A percentile compares a stretch with the other conserved stretches of the same genome.
Evolutionary conservation across 1,140 invertebrate species (phyloP).

Genomic region (Lordiphosa mommai): DNA sequence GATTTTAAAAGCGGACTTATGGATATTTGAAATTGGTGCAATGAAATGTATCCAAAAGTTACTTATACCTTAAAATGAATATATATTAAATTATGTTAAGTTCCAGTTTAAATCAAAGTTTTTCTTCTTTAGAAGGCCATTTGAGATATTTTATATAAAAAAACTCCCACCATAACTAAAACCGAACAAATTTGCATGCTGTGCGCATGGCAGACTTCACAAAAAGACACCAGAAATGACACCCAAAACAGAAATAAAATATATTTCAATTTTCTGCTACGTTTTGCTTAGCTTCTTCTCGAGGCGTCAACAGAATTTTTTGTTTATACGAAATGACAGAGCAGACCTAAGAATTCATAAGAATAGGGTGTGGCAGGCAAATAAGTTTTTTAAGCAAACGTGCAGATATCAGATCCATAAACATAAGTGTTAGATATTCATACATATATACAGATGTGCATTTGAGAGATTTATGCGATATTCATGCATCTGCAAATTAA

Average conservation of each 20-base stretch:
- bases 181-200: slow-evolving; percentile 45
- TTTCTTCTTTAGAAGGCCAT: too few species aligned
- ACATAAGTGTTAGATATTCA: slow-evolving; percentile 46
- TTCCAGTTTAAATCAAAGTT: too few species aligned
- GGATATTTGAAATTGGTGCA: too few species aligned
- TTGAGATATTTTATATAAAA: too few species aligned
- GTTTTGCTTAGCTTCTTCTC: slow-evolving; percentile 15
- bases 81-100: too few species aligned
- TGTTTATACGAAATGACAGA: slow-evolving; percentile 68
- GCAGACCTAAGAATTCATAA: slow-evolving; percentile 44
- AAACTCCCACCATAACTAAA: too few species aligned
- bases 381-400: slow-evolving; percentile 23
- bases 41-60: too few species aligned
- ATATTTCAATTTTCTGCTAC: slow-evolving; percentile 54
- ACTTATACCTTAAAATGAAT: too few species aligned
- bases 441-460: slow-evolving; percentile 29
- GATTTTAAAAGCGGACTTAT: too few species aligned
- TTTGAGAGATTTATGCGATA: slow-evolving; percentile 67
- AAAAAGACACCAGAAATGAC: slow-evolving; percentile 51
- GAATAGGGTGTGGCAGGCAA: slow-evolving; percentile 67
- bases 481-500: slow-evolving; percentile 62
- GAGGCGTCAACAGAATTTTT: slow-evolving; percentile 61
- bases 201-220: slow-evolving; percentile 30
- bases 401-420: slow-evolving; percentile 46
- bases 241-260: slow-evolving; percentile 49